A percentile compares a stretch with the other conserved stretches of the same genome.
phyloP scores from a whole-genome alignment of 2,113 vertebrate species.

The Pterocles orientalis region DNA sequence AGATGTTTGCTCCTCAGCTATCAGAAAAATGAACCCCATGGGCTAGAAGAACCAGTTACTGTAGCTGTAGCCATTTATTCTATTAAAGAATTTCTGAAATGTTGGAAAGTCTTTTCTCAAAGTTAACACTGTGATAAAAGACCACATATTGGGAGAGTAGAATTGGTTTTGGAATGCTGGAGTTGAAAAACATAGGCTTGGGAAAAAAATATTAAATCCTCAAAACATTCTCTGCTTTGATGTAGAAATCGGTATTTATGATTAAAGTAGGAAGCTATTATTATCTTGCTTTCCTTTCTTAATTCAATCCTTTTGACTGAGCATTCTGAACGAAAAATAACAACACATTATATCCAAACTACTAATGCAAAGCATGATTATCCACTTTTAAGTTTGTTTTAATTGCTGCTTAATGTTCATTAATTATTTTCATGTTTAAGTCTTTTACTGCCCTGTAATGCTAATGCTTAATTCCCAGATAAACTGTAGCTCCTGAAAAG shows the following conservation, averaged over 20 bases:
- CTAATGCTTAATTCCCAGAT: background rate
- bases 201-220: background rate
- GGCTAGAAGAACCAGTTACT: background rate
- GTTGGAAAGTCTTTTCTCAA: slow-evolving; percentile 24
- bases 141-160: background rate
- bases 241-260: slow-evolving; percentile 26
- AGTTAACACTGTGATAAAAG: background rate
- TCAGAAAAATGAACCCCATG: background rate
- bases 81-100: background rate
- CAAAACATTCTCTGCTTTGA: background rate
- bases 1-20: background rate
- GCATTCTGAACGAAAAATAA: slow-evolving; percentile 1
- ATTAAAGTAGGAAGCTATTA: background rate
- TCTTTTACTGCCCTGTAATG: background rate
- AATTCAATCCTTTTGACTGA: background rate
- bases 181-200: background rate
- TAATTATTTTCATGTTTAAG: slow-evolving; percentile 10
- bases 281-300: background rate
- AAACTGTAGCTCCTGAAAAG: background rate
- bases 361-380: background rate
- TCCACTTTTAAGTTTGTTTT: background rate
- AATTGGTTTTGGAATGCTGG: background rate
- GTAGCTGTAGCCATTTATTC: background rate
- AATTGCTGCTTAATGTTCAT: background rate
- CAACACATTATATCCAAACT: background rate